Evolutionary conservation across 2,797 vertebrate species (phyloP).

Genomic region (Cyclura pinguis): DNA sequence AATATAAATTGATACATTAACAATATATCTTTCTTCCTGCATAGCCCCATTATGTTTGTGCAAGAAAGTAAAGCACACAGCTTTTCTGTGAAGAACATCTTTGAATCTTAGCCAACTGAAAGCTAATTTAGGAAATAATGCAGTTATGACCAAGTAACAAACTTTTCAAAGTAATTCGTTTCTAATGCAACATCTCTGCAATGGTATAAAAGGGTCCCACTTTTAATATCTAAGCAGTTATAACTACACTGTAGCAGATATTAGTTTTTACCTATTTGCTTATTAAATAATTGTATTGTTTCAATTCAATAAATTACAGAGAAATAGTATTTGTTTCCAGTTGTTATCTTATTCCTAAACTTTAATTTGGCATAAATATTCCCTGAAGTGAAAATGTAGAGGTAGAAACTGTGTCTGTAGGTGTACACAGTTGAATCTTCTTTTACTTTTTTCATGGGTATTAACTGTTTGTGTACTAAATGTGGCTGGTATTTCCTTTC

Average conservation of each 20-base stretch:
- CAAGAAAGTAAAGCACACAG: background rate
- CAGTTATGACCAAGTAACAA: background rate
- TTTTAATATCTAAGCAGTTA: background rate
- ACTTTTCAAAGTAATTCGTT: background rate
- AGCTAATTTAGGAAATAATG: background rate
- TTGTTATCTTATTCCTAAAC: background rate
- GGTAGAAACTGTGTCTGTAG: background rate
- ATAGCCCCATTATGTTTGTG: background rate
- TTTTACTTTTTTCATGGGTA: background rate
- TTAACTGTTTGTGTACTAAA: background rate
- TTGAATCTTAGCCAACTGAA: background rate
- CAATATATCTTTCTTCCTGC: background rate
- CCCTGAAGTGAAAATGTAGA: background rate
- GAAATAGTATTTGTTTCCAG: background rate
- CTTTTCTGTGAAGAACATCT: background rate
- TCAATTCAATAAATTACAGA: background rate
- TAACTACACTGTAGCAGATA: background rate
- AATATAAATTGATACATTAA: background rate
- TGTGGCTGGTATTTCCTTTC: constrained; percentile 16
- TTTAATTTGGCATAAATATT: background rate
- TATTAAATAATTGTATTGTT: background rate
- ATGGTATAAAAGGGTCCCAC: background rate
- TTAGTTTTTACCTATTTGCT: background rate
- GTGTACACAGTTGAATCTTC: background rate
- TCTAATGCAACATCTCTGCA: background rate